Percentiles rank a stretch among this genome's conserved stretches.
These are phyloP conservation scores for Oxyura jamaicensis DNA, from an alignment of 2,113 vertebrate genomes.

Conservation along the genomic window DNA sequence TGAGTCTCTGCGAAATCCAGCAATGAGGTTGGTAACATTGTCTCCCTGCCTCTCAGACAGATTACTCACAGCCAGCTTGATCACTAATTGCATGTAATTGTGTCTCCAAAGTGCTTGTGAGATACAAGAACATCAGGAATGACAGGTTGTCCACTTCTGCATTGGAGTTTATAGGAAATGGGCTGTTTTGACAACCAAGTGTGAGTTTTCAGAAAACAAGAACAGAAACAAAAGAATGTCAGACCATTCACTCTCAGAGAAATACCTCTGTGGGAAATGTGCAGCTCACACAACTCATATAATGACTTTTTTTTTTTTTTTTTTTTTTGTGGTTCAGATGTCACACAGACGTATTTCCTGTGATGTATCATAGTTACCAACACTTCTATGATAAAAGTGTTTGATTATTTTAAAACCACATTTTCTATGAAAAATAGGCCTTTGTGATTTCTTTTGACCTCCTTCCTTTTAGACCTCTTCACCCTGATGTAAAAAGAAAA, in stretches of 20 bases:
- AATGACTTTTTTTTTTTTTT: neutral
- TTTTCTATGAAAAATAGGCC: neutral
- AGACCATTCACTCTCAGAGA: neutral
- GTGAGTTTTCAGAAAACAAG: neutral
- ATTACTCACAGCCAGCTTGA: neutral
- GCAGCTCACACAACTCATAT: accelerated
- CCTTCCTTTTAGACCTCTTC: neutral
- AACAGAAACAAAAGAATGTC: neutral
- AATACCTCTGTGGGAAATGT: neutral
- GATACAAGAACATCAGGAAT: accelerated
- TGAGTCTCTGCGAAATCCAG: neutral
- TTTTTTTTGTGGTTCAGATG: neutral
- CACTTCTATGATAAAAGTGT: neutral
- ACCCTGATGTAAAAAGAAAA: neutral
- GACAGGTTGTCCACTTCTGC: neutral
- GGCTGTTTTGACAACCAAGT: neutral
- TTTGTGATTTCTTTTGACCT: neutral
- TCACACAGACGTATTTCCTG: neutral
- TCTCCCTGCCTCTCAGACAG: neutral
- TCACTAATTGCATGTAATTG: accelerated
- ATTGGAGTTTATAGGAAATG: accelerated
- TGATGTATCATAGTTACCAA: neutral
- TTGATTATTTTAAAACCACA: neutral
- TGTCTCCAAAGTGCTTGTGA: neutral
- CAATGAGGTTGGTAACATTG: neutral